Conservation (phyloP, 1,140 invertebrate genomes). For the Brachionus calyciflorus region DNA sequence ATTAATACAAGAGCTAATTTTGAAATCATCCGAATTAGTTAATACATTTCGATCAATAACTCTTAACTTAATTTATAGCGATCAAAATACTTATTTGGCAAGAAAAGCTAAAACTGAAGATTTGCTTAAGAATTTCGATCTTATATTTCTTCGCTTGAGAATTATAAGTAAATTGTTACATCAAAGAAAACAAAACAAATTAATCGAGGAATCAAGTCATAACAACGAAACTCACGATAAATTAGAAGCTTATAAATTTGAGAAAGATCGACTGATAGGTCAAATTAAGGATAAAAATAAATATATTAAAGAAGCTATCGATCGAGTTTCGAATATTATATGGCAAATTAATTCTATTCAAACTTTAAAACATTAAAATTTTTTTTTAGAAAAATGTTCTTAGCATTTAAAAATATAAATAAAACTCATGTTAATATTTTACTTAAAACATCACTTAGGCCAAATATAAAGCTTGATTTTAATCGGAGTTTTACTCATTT, state of each 20-base stretch:
- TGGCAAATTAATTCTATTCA: slow-evolving; percentile 44
- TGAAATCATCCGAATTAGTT: slow-evolving; percentile 1
- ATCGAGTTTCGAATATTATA: slow-evolving; percentile 41
- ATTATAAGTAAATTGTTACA: slow-evolving; percentile 24
- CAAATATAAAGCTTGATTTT: not conserved
- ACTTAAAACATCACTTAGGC: not conserved
- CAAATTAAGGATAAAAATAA: slow-evolving; percentile 22
- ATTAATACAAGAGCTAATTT: slow-evolving; percentile 6
- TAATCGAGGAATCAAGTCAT: not conserved
- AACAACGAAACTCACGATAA: not conserved
- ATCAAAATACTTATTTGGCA: slow-evolving; percentile 32
- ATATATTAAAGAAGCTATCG: slow-evolving; percentile 23
- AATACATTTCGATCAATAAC: not conserved
- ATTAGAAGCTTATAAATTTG: not conserved
- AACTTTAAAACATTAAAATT: slow-evolving; percentile 28
- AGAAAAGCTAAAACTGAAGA: slow-evolving; percentile 24
- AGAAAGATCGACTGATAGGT: slow-evolving; percentile 17
- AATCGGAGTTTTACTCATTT: not conserved
- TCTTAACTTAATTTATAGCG: not conserved
- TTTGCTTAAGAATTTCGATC: not conserved
- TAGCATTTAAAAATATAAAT: slow-evolving; percentile 9
- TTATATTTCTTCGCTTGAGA: not conserved
- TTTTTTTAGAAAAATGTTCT: slow-evolving; percentile 10
- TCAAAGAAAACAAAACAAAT: not conserved
- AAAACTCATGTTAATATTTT: not conserved